phyloP scores from a whole-genome alignment of 2,113 vertebrate genomes.

The Chrysemys picta region DNA sequence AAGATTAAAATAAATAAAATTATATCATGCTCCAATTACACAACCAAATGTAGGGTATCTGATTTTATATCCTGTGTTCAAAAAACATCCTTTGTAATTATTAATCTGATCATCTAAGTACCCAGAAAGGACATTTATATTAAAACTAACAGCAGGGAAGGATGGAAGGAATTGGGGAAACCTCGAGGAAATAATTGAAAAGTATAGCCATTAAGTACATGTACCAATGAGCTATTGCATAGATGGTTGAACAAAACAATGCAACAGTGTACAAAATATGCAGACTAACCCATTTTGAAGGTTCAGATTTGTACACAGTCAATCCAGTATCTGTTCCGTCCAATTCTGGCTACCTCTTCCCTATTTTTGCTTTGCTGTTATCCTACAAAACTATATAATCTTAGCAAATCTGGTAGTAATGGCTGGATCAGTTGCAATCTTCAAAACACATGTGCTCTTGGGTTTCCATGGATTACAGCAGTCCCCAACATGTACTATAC shows the following conservation, averaged over 20 bases:
- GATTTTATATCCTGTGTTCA: conserved; percentile 40
- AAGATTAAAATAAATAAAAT: not conserved
- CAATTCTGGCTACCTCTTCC: not conserved
- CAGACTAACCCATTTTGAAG: not conserved
- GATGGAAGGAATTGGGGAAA: not conserved
- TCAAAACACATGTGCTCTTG: not conserved
- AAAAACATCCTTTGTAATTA: conserved; percentile 35
- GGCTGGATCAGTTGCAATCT: not conserved
- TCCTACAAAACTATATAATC: not conserved
- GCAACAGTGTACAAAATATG: not conserved
- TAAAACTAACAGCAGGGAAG: conserved; percentile 16
- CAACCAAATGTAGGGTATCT: not conserved
- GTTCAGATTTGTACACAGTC: not conserved
- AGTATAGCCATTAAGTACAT: not conserved
- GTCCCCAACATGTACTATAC: not conserved
- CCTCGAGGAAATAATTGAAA: conserved; percentile 6
- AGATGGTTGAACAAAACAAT: not conserved
- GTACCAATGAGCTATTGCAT: not conserved
- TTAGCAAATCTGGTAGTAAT: not conserved
- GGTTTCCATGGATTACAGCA: not conserved
- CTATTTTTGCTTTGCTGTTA: not conserved
- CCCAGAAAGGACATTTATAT: conserved; percentile 4
- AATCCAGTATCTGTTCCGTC: not conserved
- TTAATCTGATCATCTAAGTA: conserved; percentile 21
- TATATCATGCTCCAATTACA: not conserved